Evolutionary conservation across 2,888 invertebrate genomes (phyloP).

Genomic region (Drosophila anceps): DNA sequence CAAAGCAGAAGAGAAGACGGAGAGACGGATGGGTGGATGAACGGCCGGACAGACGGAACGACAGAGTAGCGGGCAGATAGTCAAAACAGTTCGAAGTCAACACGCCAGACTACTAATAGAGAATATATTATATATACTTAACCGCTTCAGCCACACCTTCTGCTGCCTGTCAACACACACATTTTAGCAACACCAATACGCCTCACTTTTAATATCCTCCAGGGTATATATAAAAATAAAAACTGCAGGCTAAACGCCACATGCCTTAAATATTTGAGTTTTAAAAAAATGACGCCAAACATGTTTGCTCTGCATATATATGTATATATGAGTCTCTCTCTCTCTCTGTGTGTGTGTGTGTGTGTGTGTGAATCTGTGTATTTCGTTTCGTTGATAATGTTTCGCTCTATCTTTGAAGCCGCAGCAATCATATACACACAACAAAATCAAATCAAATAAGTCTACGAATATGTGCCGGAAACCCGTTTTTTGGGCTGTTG

Average conservation of each 20-base stretch:
- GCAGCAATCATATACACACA: conserved; percentile 10
- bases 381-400: conserved; percentile 42
- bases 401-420: conserved; percentile 22
- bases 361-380: conserved; percentile 14
- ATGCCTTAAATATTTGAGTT: conserved; percentile 69
- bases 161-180: neutral
- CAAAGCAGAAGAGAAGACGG: too few relatives aligned
- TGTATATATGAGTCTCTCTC: neutral
- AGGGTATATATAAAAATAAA: neutral
- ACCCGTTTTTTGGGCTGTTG: conserved; percentile 70
- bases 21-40: too few relatives aligned
- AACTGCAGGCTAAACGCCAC: conserved; percentile 53
- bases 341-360: too few relatives aligned
- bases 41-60: neutral
- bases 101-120: neutral
- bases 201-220: neutral
- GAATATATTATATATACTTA: neutral
- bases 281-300: conserved; percentile 60
- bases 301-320: conserved; percentile 41
- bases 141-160: neutral
- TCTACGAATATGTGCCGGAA: conserved; percentile 49
- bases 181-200: neutral
- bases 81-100: neutral
- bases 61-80: neutral
- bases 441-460: conserved; percentile 4